These are phyloP conservation scores for Protonemura montana DNA, from an alignment of 2,888 invertebrate species.

Conservation along the genomic window DNA sequence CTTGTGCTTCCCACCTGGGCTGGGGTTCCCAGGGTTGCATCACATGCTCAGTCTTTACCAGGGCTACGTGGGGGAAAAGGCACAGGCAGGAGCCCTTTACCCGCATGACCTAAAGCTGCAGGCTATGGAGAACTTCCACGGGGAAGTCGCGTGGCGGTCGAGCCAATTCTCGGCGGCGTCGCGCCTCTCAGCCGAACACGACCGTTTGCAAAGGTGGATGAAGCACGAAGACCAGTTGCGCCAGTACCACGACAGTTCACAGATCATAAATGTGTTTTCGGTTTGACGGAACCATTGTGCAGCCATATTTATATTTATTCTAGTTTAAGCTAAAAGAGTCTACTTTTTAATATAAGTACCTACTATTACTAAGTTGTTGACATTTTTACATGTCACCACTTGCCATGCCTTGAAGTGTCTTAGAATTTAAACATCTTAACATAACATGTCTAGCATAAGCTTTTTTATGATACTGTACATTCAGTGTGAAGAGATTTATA, in stretches of 20 bases:
- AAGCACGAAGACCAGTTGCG: conserved; percentile 61
- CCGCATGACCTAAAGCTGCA: conserved; percentile 46
- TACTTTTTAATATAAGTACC: neutral
- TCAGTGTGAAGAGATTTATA: neutral
- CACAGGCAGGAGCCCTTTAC: conserved; percentile 42
- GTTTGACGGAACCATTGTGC: conserved; percentile 9
- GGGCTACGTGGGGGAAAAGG: conserved; percentile 39
- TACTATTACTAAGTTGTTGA: neutral
- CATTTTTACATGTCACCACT: neutral
- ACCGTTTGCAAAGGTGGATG: conserved; percentile 66
- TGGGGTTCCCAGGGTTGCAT: conserved; percentile 20
- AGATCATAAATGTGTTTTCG: conserved; percentile 26
- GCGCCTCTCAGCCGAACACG: conserved; percentile 61
- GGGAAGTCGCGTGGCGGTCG: conserved; percentile 59
- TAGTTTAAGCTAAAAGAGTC: conserved; percentile 38
- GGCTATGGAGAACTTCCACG: conserved; percentile 64
- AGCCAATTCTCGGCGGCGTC: conserved; percentile 61
- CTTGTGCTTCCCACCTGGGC: neutral
- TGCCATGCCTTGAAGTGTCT: conserved; percentile 15
- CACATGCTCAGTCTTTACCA: conserved; percentile 42
- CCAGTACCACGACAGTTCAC: conserved; percentile 22
- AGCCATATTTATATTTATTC: conserved; percentile 41
- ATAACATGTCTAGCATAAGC: neutral
- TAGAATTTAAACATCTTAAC: neutral
- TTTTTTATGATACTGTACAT: neutral